Conservation (phyloP, 2,797 vertebrate genomes). For the Trachurus trachurus region DNA sequence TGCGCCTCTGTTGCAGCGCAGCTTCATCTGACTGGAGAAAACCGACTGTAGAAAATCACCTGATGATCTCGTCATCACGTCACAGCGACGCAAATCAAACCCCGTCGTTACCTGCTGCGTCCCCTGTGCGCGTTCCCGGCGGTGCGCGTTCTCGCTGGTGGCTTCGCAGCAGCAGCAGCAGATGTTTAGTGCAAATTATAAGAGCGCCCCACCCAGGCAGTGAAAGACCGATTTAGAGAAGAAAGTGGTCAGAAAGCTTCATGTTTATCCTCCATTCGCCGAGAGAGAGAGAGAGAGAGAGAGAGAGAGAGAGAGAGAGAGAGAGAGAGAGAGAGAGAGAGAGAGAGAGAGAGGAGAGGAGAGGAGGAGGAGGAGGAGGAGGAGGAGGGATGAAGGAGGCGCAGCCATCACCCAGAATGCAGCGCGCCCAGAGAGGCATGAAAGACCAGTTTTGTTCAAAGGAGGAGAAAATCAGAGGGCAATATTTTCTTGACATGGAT, state of each 20-base stretch:
- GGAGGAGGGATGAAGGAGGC: constrained; percentile 37
- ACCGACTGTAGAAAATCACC: too few species aligned
- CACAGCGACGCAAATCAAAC: constrained; percentile 13
- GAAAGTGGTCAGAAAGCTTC: constrained; percentile 48
- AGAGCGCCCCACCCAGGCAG: constrained; percentile 65
- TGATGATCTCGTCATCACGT: constrained; percentile 5
- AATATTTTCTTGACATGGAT: constrained; percentile 84
- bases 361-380: neutral
- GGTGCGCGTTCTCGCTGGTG: constrained; percentile 12
- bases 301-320: too few species aligned
- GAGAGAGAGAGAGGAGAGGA: too few species aligned
- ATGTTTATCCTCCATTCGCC: constrained; percentile 63
- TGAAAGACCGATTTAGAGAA: constrained; percentile 64
- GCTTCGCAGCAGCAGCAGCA: constrained; percentile 34
- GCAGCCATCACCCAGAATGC: constrained; percentile 25
- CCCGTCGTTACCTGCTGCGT: constrained; percentile 6
- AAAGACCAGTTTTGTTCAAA: constrained; percentile 76
- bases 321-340: too few species aligned
- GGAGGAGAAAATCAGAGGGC: constrained; percentile 66
- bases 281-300: constrained; percentile 53
- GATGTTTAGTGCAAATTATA: constrained; percentile 53
- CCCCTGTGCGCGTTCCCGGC: constrained; percentile 4
- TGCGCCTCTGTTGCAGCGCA: constrained; percentile 67
- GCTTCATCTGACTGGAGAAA: too few species aligned
- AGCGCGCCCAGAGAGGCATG: constrained; percentile 52